These are phyloP conservation scores for Atractosteus spatula DNA, from an alignment of 2,113 vertebrate genomes.

Conservation along the genomic window DNA sequence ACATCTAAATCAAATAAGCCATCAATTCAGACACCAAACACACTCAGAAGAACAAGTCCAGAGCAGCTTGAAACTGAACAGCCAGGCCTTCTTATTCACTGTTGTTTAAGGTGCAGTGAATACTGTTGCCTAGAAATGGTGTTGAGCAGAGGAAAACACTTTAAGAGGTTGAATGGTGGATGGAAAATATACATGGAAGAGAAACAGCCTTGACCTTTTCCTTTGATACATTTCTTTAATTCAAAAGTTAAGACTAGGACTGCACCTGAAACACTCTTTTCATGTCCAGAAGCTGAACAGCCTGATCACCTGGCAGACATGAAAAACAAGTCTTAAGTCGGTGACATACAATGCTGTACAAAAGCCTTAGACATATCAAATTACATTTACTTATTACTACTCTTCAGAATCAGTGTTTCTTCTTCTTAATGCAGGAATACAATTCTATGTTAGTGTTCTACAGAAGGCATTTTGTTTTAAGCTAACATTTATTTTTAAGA, in stretches of 20 bases:
- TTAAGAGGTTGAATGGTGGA: neutral
- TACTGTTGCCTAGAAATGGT: conserved; percentile 13
- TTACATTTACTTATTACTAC: too few species aligned
- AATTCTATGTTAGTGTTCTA: too few species aligned
- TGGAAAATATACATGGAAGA: conserved; percentile 10
- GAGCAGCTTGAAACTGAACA: conserved; percentile 1
- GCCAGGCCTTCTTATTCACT: neutral
- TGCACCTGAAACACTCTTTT: neutral
- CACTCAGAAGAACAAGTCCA: neutral
- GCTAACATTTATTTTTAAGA: too few species aligned
- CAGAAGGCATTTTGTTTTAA: too few species aligned
- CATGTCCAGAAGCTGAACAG: neutral
- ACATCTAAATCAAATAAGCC: neutral
- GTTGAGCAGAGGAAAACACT: conserved; percentile 7
- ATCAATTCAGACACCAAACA: neutral
- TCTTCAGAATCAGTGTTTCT: too few species aligned
- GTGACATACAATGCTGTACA: too few species aligned
- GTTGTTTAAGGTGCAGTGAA: neutral
- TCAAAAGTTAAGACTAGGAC: neutral
- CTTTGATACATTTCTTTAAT: conserved; percentile 3
- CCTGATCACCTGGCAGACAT: neutral
- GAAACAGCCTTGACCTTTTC: conserved; percentile 10
- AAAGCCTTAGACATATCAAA: too few species aligned
- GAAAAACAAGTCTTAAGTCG: too few species aligned
- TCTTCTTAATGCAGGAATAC: too few species aligned